These are phyloP conservation scores for Cladopsammia gracilis DNA, from an alignment of 64 coral and sea anemone species.

Conservation along the genomic window DNA sequence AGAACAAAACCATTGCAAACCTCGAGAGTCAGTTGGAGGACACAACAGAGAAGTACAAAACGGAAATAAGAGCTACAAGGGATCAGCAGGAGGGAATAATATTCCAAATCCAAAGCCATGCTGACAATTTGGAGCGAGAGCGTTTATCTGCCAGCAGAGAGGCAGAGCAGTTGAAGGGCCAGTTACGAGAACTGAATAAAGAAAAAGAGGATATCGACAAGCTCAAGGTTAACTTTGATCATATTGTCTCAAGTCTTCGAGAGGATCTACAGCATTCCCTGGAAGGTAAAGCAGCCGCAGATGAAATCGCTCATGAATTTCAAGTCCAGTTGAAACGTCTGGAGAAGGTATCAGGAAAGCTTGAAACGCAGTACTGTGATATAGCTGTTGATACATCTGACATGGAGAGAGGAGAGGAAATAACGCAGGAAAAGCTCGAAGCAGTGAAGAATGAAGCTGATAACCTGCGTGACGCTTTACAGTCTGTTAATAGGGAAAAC, in stretches of 20 bases:
- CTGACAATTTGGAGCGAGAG: conserved; percentile 15
- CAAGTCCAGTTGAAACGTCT: conserved; percentile 75
- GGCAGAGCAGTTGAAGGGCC: conserved; percentile 32
- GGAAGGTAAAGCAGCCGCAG: conserved; percentile 75
- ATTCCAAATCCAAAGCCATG: conserved; percentile 45
- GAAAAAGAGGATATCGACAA: conserved; percentile 61
- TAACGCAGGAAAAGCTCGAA: conserved; percentile 27
- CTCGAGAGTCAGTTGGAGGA: conserved; percentile 28
- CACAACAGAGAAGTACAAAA: conserved; percentile 31
- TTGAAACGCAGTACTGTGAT: conserved; percentile 44
- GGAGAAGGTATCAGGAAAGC: conserved; percentile 63
- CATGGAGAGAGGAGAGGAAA: conserved; percentile 39
- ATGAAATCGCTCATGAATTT: conserved; percentile 70
- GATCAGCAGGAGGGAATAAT: conserved; percentile 28
- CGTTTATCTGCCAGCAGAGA: conserved; percentile 26
- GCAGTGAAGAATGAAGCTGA: conserved; percentile 5
- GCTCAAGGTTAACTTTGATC: conserved; percentile 60
- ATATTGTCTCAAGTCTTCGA: conserved; percentile 80
- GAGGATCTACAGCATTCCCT: conserved; percentile 86
- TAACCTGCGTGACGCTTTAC: background rate
- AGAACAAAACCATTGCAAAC: background rate
- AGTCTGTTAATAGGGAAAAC: conserved; percentile 47
- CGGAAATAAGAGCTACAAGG: conserved; percentile 26
- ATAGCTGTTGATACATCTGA: conserved; percentile 55
- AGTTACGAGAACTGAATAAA: conserved; percentile 46